Base-by-base conservation (phyloP, 2,888 invertebrate species). In the Quadroppia sp. region DNA sequence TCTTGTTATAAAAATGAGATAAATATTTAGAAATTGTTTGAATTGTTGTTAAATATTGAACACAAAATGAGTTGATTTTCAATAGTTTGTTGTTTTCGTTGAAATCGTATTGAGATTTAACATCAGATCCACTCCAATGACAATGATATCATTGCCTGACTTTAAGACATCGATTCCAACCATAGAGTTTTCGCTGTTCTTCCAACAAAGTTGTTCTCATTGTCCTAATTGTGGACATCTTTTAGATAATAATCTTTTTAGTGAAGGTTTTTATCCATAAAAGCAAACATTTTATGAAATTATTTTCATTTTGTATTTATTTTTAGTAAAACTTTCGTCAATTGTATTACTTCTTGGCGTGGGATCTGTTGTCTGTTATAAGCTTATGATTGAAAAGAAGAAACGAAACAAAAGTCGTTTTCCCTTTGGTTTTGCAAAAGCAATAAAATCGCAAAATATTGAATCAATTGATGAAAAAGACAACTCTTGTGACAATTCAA, bases 281-380 rank as follows among this genome's bases (percentile, higher is more conserved):
- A 42, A n/a, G n/a, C n/a, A n/a, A n/a, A n/a, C n/a, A n/a, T n/a
- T n/a, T n/a, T n/a, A n/a, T n/a, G n/a, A n/a, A 36, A 7, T 71
- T 71, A 32, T 53, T 53, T n/a, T 23, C n/a, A 15, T n/a, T 48
- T 23, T 4, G 23, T 28, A 45, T 25, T 23, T 71, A 48, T 30
- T 53, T 71, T 36, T 69, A 83, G 84, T 83, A 71, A 82, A 82
- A 77, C 82, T 82, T 11, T 82, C 83, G 6, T 82, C 83, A 36
- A 79, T 83, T 6, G 79, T 83, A 13, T 81, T 83, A 76, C 80
- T 83, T 72, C 80, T 84, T 28, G 83, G 84, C 7, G 80, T 83
- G 74, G 83, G 83, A 30, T 82, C 82, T 30, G 80, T 82, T 56
- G 80, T 83, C 53, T 80, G 83, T 74, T 83, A 83, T 79, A 81